A percentile compares a stretch with the other conserved stretches of the same genome.
Evolutionary conservation across 2,113 vertebrate species (phyloP).

Genomic region (Marmota monax): DNA sequence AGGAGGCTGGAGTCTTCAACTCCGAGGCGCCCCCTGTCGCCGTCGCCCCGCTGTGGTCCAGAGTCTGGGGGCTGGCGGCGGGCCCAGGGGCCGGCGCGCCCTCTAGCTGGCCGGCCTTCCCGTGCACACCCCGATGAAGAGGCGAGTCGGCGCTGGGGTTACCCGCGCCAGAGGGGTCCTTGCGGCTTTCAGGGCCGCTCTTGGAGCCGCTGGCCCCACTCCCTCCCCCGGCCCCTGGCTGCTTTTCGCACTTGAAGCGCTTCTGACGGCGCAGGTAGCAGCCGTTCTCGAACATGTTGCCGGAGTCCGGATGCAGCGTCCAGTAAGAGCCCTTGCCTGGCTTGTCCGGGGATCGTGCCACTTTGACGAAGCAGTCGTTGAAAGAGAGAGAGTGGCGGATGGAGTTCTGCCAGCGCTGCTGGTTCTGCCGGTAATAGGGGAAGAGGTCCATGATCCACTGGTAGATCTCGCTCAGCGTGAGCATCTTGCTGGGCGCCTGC

Average conservation of each 20-base stretch:
- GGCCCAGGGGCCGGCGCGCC: constrained; percentile 87
- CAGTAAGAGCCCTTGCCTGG: constrained; percentile 99
- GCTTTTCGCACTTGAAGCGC: constrained; percentile 98
- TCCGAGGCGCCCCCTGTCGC: constrained; percentile 89
- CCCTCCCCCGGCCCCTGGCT: constrained; percentile 79
- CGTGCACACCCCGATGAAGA: constrained; percentile 86
- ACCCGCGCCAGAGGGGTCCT: constrained; percentile 83
- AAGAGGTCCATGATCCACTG: constrained; percentile 99
- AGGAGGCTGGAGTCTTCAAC: constrained; percentile 91
- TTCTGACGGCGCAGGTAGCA: constrained; percentile 98
- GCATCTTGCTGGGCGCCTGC: constrained; percentile 98
- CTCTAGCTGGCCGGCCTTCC: constrained; percentile 89
- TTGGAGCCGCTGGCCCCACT: constrained; percentile 86
- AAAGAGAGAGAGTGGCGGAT: constrained; percentile 99
- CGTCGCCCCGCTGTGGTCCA: constrained; percentile 89
- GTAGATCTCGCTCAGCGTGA: constrained; percentile 98
- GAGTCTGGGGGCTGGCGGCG: constrained; percentile 88
- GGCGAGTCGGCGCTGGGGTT: constrained; percentile 89
- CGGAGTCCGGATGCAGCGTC: constrained; percentile 98
- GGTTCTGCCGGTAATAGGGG: constrained; percentile 98
- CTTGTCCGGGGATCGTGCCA: constrained; percentile 98
- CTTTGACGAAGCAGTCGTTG: constrained; percentile 99
- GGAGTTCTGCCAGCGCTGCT: constrained; percentile 99
- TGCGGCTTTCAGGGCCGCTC: constrained; percentile 87
- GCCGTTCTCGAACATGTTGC: constrained; percentile 99